phyloP scores from a whole-genome alignment of 2,888 invertebrate genomes.

The Drosophila suboccidentalis region DNA sequence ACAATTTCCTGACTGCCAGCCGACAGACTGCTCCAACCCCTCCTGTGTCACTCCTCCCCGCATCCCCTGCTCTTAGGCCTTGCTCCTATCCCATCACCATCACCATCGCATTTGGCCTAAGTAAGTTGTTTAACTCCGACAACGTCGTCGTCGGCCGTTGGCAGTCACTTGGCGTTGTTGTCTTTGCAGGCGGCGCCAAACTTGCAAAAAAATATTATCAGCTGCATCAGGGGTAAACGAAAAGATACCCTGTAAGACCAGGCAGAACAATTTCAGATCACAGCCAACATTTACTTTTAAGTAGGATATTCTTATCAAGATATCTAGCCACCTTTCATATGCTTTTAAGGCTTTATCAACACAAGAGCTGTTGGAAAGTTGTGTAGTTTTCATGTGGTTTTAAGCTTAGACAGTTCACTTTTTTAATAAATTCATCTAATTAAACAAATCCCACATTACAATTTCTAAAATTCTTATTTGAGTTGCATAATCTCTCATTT shows the following conservation, averaged over 20 bases:
- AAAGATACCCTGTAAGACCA: constrained; percentile 20
- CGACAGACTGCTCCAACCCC: constrained; percentile 20
- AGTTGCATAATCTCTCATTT: background rate
- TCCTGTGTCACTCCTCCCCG: background rate
- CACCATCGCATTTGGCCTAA: constrained; percentile 55
- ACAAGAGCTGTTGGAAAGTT: too few relatives aligned
- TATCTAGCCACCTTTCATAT: too few relatives aligned
- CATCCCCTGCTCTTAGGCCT: background rate
- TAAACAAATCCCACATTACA: too few relatives aligned
- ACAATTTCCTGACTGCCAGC: constrained; percentile 74
- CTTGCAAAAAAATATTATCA: constrained; percentile 45
- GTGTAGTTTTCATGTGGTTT: too few relatives aligned
- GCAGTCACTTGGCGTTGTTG: constrained; percentile 64
- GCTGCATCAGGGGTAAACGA: background rate
- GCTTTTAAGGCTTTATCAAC: too few relatives aligned
- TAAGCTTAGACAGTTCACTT: too few relatives aligned
- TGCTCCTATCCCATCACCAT: constrained; percentile 22
- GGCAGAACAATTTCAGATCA: background rate
- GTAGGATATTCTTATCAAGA: too few relatives aligned
- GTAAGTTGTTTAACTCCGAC: constrained; percentile 81
- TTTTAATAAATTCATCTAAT: too few relatives aligned
- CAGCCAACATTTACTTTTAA: too few relatives aligned
- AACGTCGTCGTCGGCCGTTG: constrained; percentile 47
- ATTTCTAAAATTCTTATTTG: too few relatives aligned
- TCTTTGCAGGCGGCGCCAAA: constrained; percentile 77